Conservation (phyloP, 2,888 invertebrate genomes). For the Eristalis pertinax region DNA sequence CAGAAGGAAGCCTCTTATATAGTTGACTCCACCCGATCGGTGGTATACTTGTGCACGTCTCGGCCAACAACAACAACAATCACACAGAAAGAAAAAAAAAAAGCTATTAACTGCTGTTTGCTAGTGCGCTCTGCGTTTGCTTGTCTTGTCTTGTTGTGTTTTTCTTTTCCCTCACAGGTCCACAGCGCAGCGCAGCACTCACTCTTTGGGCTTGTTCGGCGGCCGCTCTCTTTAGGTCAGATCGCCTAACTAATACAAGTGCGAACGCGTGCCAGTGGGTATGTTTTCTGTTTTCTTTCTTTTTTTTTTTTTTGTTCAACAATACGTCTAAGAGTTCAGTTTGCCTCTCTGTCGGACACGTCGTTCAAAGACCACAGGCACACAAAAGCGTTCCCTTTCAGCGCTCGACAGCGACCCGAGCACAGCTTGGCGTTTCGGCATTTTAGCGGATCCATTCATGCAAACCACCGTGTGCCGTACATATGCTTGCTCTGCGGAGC, state of each 20-base stretch:
- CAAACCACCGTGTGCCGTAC: conserved; percentile 27
- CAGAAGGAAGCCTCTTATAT: conserved; percentile 81
- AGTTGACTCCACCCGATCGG: conserved; percentile 80
- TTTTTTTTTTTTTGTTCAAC: conserved; percentile 37
- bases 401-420: conserved; percentile 24
- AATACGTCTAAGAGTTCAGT: conserved; percentile 4
- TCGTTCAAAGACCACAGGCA: conserved; percentile 15
- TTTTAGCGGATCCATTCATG: conserved; percentile 60
- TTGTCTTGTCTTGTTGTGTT: conserved; percentile 13
- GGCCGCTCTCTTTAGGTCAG: conserved; percentile 70
- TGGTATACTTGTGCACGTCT: conserved; percentile 54
- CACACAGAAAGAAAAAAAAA: background rate
- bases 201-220: conserved; percentile 18
- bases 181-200: conserved; percentile 12
- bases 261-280: conserved; percentile 60
- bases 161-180: conserved; percentile 55
- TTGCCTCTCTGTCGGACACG: conserved; percentile 47
- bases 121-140: conserved; percentile 23
- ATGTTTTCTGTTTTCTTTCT: background rate
- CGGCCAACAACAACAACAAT: conserved; percentile 8
- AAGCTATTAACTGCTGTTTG: conserved; percentile 51
- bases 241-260: conserved; percentile 64
- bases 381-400: conserved; percentile 48
- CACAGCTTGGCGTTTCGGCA: conserved; percentile 3
- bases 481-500: conserved; percentile 29